phyloP scores from a whole-genome alignment of 2,888 invertebrate species.

The Dusona sp. region DNA sequence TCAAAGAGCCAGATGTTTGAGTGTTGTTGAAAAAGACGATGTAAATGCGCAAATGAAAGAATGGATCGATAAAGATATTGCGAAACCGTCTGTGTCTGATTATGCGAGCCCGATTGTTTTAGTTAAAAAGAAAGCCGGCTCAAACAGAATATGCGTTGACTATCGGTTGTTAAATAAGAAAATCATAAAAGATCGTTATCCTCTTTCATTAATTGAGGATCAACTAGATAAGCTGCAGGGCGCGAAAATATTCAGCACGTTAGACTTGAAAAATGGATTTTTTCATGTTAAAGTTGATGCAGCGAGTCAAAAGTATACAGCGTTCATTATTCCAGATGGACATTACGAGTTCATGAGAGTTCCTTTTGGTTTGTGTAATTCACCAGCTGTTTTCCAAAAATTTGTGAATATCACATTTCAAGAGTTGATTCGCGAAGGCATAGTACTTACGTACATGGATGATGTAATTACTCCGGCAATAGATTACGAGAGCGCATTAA shows the following conservation, averaged over 20 bases:
- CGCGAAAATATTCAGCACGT: background rate
- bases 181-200: conserved; percentile 10
- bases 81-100: background rate
- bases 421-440: background rate
- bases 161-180: background rate
- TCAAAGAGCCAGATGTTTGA: background rate
- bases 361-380: background rate
- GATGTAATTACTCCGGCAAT: background rate
- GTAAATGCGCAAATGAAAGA: background rate
- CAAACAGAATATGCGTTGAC: background rate
- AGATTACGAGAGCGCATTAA: background rate
- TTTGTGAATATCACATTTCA: background rate
- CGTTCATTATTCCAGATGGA: background rate
- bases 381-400: background rate
- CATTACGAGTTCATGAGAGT: conserved; percentile 2
- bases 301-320: background rate
- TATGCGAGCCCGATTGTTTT: background rate
- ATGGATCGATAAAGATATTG: background rate
- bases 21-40: background rate
- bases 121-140: background rate
- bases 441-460: background rate
- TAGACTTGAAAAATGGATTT: background rate
- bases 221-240: background rate
- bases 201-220: background rate
- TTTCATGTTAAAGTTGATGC: background rate